phyloP scores from a whole-genome alignment of 1,140 invertebrate genomes.

The Heliconius melpomene region DNA sequence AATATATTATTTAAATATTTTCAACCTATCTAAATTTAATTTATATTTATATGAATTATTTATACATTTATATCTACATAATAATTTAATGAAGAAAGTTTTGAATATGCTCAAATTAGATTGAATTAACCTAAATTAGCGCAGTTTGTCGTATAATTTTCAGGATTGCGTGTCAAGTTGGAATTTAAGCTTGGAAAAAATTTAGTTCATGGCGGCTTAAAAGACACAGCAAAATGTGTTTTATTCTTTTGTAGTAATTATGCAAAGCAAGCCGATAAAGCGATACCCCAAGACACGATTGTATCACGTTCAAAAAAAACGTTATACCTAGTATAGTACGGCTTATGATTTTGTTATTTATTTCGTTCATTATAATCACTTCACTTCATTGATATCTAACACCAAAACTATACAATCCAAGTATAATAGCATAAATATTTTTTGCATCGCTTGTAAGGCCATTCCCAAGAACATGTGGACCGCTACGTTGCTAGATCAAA shows the following conservation, averaged over 20 bases:
- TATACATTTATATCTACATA: neutral
- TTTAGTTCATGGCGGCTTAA: slow-evolving; percentile 48
- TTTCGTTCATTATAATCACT: neutral
- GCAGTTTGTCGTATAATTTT: slow-evolving; percentile 50
- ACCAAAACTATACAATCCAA: slow-evolving; percentile 53
- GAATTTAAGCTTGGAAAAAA: slow-evolving; percentile 59
- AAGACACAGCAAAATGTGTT: slow-evolving; percentile 53
- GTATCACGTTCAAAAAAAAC: slow-evolving; percentile 35
- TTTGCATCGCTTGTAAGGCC: slow-evolving; percentile 73
- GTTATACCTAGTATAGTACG: neutral
- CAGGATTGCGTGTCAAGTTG: slow-evolving; percentile 60
- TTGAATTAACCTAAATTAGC: slow-evolving; percentile 40
- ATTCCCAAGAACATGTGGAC: slow-evolving; percentile 79
- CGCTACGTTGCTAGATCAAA: slow-evolving; percentile 79
- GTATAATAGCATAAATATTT: slow-evolving; percentile 63
- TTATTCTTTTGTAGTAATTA: slow-evolving; percentile 64
- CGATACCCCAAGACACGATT: slow-evolving; percentile 50
- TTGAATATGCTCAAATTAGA: neutral
- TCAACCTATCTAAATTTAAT: neutral
- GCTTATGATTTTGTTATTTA: neutral
- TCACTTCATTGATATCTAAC: slow-evolving; percentile 29
- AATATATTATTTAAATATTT: neutral
- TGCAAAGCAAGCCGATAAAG: slow-evolving; percentile 56
- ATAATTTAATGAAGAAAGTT: neutral
- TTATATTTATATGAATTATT: neutral